phyloP scores from a whole-genome alignment of 2,888 invertebrate species.

The Heliconius charithonia region DNA sequence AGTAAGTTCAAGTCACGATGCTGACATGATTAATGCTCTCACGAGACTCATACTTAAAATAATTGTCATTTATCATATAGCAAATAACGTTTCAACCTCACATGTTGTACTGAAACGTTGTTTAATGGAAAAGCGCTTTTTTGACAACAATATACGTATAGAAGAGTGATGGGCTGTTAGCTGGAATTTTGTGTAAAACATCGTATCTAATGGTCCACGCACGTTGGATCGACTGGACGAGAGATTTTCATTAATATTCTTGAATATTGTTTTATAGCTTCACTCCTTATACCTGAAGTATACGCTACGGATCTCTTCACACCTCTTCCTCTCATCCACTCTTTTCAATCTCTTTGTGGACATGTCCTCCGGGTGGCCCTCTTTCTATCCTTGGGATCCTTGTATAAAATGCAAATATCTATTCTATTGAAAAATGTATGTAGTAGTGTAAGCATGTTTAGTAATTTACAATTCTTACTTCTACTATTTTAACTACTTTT shows the following conservation, averaged over 20 bases:
- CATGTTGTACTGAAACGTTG: conserved; percentile 16
- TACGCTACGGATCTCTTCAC: not conserved
- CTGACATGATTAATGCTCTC: conserved; percentile 42
- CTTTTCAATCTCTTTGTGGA: too few relatives aligned
- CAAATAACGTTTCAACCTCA: conserved; percentile 29
- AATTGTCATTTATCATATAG: conserved; percentile 48
- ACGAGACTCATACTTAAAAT: conserved; percentile 45
- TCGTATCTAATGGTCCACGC: conserved; percentile 8
- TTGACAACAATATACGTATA: conserved; percentile 25
- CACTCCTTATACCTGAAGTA: not conserved
- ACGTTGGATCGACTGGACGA: not conserved
- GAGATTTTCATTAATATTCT: not conserved
- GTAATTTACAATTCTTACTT: too few relatives aligned
- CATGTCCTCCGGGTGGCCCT: too few relatives aligned
- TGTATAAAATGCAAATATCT: too few relatives aligned
- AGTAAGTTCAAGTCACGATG: conserved; percentile 28
- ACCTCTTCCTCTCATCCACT: not conserved
- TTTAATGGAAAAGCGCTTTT: conserved; percentile 24
- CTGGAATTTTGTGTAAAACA: conserved; percentile 19
- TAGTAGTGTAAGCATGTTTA: too few relatives aligned
- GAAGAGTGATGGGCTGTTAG: conserved; percentile 22
- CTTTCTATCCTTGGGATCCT: too few relatives aligned
- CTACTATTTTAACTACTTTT: not conserved
- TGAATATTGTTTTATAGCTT: not conserved
- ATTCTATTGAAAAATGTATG: too few relatives aligned